Base-by-base conservation (phyloP, 92 coral and sea anemone genomes). In the Actinernus sp. region DNA sequence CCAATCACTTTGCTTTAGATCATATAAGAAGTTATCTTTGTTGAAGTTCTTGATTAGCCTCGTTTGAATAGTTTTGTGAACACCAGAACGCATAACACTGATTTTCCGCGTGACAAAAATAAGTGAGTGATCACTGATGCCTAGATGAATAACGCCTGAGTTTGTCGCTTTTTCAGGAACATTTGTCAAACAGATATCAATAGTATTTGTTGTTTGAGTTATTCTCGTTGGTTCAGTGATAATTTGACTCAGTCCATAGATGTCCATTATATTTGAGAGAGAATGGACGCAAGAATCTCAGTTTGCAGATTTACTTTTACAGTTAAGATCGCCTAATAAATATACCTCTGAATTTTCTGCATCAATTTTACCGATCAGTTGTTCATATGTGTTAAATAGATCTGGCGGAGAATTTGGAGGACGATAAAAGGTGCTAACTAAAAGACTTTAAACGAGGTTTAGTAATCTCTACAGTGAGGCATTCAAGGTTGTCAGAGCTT, bases 221-320 rank as follows among this genome's bases (percentile, higher is more conserved):
- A 81, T 65, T 80, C 80, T 43, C 14, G 88, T 86, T 23, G 93
- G 93, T 63, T 80, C 76, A 26, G 65, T 63, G 34, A 80, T 87
- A 19, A 87, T 36, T 20, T 81, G 85, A 27, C 32, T 61, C 71
- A 87, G 66, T 9, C 83, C 79, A 43, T 74, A 74, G 8, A 74
- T 71, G 38, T 74, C 79, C 61, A 81, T 60, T 33, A 76, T 87
- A 31, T 80, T 73, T 27, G 50, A 30, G 9, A 86, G 84, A 4
- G 65, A 53, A 37, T 50, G 22, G 26, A 63, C 31, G 59, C 65
- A 49, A 74, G 20, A 28, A 40, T 54, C 47, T 29, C 29, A 54
- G 11, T 4, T 40, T 22, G 37, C 59, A 14, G 65, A 26, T 19
- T 3, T 22, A 3, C 65, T 24, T 43, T 78, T 39, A 49, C 76